These are phyloP conservation scores for Cyclophora punctaria DNA, from an alignment of 2,888 invertebrate genomes.

Conservation along the genomic window DNA sequence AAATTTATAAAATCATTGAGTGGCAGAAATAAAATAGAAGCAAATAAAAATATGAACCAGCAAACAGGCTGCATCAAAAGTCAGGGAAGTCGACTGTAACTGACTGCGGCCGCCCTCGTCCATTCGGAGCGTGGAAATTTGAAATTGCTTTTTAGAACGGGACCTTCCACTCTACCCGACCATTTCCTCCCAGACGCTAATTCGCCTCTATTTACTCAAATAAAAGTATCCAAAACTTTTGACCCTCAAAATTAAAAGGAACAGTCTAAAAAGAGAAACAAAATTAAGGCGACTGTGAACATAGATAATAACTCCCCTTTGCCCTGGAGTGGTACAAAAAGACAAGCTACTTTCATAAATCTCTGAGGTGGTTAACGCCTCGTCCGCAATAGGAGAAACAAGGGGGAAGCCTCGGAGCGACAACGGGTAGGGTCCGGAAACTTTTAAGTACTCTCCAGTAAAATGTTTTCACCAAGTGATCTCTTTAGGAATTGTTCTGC, in stretches of 20 bases:
- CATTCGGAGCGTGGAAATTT: slow-evolving; percentile 27
- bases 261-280: slow-evolving; percentile 38
- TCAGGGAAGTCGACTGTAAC: slow-evolving; percentile 14
- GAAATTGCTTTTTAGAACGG: slow-evolving; percentile 30
- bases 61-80: slow-evolving; percentile 6
- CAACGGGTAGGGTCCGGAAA: slow-evolving; percentile 43
- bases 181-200: slow-evolving; percentile 25
- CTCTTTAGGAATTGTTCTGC: slow-evolving; percentile 43
- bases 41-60: neutral
- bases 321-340: slow-evolving; percentile 47
- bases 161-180: slow-evolving; percentile 18
- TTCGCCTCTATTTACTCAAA: slow-evolving; percentile 35
- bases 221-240: slow-evolving; percentile 24
- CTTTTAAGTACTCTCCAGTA: slow-evolving; percentile 57
- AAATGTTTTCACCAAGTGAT: slow-evolving; percentile 53
- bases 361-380: slow-evolving; percentile 58
- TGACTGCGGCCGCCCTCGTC: slow-evolving; percentile 24
- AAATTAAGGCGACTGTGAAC: slow-evolving; percentile 45
- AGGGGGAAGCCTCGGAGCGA: slow-evolving; percentile 45
- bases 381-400: slow-evolving; percentile 54
- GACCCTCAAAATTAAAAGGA: slow-evolving; percentile 40
- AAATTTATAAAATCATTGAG: too few species aligned
- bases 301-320: slow-evolving; percentile 53
- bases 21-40: neutral
- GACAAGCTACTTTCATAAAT: slow-evolving; percentile 62